Evolutionary conservation across 2,888 invertebrate genomes (phyloP).

Genomic region (Drosophila meridionalis): DNA sequence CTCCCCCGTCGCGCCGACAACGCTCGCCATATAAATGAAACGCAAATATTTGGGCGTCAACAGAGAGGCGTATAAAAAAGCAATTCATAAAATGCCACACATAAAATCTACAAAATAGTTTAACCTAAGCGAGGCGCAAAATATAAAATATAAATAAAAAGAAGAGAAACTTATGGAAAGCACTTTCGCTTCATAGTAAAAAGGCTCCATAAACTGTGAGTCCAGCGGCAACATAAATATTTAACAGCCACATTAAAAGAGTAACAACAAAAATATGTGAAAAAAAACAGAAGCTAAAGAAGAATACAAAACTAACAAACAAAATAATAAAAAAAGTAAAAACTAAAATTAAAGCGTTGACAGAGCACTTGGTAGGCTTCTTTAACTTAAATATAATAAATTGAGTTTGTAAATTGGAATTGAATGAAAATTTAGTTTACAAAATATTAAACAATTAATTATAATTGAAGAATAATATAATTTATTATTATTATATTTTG

Average conservation of each 20-base stretch:
- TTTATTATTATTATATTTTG: too few species aligned
- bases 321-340: not conserved
- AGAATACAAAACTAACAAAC: conserved; percentile 7
- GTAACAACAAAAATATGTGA: conserved; percentile 2
- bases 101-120: conserved; percentile 32
- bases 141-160: not conserved
- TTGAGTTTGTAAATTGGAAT: not conserved
- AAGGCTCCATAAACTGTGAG: conserved; percentile 22
- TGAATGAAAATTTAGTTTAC: not conserved
- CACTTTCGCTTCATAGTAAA: conserved; percentile 29
- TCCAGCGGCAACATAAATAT: not conserved
- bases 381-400: not conserved
- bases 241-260: conserved; percentile 1
- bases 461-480: too few species aligned
- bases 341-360: not conserved
- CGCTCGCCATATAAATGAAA: conserved; percentile 59
- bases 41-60: conserved; percentile 70
- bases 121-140: conserved; percentile 3
- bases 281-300: not conserved
- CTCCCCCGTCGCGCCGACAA: conserved; percentile 4
- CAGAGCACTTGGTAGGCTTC: not conserved
- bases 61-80: conserved; percentile 57
- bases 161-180: not conserved
- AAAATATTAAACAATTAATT: too few species aligned
- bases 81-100: conserved; percentile 48